Evolutionary conservation across 1,140 invertebrate species (phyloP).

Genomic region (Cheumatopsyche charites): DNA sequence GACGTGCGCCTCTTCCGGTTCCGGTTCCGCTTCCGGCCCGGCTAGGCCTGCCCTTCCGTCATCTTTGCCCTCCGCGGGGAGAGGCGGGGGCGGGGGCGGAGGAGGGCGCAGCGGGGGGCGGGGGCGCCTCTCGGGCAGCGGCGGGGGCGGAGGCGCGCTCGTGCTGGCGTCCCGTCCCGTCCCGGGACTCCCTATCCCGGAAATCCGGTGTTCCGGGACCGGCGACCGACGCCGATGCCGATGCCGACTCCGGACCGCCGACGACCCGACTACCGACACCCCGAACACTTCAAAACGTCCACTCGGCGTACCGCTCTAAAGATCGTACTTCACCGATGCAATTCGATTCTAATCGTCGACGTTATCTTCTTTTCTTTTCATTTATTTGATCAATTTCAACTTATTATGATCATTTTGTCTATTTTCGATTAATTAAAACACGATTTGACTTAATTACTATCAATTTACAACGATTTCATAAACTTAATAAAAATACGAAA

Average conservation of each 20-base stretch:
- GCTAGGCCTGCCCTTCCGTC: neutral
- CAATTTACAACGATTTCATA: too few relatives aligned
- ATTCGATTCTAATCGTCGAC: too few relatives aligned
- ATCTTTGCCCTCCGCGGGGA: neutral
- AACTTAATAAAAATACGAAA: too few relatives aligned
- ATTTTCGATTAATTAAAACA: too few relatives aligned
- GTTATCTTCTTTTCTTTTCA: too few relatives aligned
- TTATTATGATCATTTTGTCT: too few relatives aligned
- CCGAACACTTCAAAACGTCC: neutral
- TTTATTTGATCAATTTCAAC: too few relatives aligned
- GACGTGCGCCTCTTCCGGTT: neutral
- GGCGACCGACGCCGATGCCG: neutral
- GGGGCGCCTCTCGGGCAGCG: neutral
- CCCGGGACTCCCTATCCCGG: neutral
- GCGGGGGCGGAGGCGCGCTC: neutral
- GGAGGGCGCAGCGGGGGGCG: neutral
- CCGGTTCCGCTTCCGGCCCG: neutral
- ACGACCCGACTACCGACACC: neutral
- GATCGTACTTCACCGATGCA: too few relatives aligned
- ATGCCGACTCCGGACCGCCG: neutral
- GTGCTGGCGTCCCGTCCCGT: neutral
- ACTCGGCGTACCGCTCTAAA: too few relatives aligned
- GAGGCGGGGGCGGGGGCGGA: neutral
- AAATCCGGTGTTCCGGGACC: neutral
- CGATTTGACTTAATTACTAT: too few relatives aligned